Evolutionary conservation across 2,888 invertebrate species (phyloP), one percentile per base, ranked within the genome.

Genomic region (Thalpophila matura): DNA sequence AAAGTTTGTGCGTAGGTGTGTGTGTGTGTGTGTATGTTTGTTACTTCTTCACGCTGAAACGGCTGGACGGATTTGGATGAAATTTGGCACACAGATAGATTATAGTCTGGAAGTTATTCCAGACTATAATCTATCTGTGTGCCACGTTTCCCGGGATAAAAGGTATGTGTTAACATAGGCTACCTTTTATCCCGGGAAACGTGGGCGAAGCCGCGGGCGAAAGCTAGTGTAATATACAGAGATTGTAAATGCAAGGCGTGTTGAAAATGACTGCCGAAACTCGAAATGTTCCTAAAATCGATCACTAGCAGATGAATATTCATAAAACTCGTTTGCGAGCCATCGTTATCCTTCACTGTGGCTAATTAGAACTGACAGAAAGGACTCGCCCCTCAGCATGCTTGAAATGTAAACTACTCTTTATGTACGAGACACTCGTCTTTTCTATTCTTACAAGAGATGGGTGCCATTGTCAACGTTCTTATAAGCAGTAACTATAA

Each of bases 281-380:
- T 33, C 29, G 33, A 61, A 67, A 61, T 56, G n/a, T 45, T 26
- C 12, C 12, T 10, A 62, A 67, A 74, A 67, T 67, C 63, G 77
- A 79, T 72, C 40, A 72, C 59, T 62, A 38, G 35, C 6, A n/a
- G 6, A 69, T 77, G 64, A 79, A 79, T 79, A 79, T 77, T 79
- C 72, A 79, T 74, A 57, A 59, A 31, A 67, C 49, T 65, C 64
- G 55, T 62, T 74, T 54, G 58, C 37, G 35, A 29, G 43, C 43
- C 75, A 45, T 61, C 56, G 63, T 54, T 59, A 71, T 66, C 38
- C 56, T 61, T 71, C 56, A 63, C 60, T 55, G 58, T 63, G 33
- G 64, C 59, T 74, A 79, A 79, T 79, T 74, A 74, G 45, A 69
- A 50, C 56, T 38, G 60, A 42, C 63, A 37, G 58, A 54, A 46